Conservation (phyloP, 2,113 vertebrate species). For the Pan paniscus region DNA sequence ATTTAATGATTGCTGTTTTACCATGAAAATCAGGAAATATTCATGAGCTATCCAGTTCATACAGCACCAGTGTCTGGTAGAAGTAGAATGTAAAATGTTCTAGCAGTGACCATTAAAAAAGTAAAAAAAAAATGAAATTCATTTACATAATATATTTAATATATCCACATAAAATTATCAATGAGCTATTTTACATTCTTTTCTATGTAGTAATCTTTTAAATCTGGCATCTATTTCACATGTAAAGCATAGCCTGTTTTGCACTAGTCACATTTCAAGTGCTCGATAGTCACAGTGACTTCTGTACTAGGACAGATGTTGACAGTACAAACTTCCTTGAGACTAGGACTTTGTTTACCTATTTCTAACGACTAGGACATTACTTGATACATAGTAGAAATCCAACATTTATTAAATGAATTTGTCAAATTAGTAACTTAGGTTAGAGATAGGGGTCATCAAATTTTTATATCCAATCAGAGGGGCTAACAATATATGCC, state of each 20-base stretch:
- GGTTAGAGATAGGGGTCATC: background rate
- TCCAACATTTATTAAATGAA: background rate
- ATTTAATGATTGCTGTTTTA: background rate
- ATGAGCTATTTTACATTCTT: background rate
- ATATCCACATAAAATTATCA: background rate
- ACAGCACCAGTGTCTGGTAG: background rate
- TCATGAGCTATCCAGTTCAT: background rate
- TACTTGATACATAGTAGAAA: background rate
- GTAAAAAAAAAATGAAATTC: background rate
- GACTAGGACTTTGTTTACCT: background rate
- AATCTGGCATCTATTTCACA: background rate
- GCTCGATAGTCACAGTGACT: background rate
- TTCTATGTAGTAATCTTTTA: background rate
- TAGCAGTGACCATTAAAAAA: background rate
- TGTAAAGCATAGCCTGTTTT: background rate
- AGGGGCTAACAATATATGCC: background rate
- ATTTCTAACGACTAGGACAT: background rate
- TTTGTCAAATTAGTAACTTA: background rate
- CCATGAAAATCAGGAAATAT: background rate
- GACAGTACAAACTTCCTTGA: background rate
- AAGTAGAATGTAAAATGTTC: background rate
- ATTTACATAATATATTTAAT: background rate
- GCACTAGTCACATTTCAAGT: background rate
- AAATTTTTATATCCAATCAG: background rate
- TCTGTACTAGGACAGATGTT: background rate